phyloP scores from a whole-genome alignment of 2,797 vertebrate genomes.

The Naso thynnoides region DNA sequence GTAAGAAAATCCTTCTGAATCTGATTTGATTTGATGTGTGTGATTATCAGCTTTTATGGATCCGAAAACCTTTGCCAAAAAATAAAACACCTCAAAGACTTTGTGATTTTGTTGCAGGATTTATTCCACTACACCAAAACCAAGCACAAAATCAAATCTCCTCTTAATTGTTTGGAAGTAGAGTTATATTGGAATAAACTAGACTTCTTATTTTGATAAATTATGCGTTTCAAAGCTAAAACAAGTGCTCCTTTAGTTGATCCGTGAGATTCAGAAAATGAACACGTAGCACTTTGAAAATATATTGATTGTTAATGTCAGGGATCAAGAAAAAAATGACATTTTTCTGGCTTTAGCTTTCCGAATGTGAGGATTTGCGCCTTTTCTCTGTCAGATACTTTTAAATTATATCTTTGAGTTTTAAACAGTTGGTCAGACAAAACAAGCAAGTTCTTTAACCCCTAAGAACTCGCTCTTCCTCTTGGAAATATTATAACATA shows the following conservation, averaged over 20 bases:
- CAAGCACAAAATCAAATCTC: neutral
- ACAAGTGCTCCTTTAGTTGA: neutral
- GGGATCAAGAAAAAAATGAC: neutral
- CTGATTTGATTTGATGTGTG: neutral
- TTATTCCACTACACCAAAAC: neutral
- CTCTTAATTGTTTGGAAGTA: neutral
- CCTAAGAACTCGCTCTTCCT: no score
- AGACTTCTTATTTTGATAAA: neutral
- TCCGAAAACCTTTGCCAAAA: neutral
- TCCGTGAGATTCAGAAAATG: neutral
- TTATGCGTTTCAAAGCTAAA: neutral
- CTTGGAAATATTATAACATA: no score
- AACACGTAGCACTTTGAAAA: neutral
- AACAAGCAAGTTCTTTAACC: neutral
- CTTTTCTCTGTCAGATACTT: neutral
- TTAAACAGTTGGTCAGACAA: neutral
- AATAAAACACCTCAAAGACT: neutral
- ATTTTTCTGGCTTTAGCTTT: neutral
- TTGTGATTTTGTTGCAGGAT: neutral
- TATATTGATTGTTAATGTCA: neutral
- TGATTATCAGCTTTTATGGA: neutral
- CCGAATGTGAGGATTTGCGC: neutral
- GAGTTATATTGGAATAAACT: neutral
- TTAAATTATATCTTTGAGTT: neutral
- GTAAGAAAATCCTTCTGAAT: neutral